A percentile compares a stretch with the other conserved stretches of the same genome.
Conservation (phyloP, 2,888 invertebrate genomes). For the Drosophila antonietae region DNA sequence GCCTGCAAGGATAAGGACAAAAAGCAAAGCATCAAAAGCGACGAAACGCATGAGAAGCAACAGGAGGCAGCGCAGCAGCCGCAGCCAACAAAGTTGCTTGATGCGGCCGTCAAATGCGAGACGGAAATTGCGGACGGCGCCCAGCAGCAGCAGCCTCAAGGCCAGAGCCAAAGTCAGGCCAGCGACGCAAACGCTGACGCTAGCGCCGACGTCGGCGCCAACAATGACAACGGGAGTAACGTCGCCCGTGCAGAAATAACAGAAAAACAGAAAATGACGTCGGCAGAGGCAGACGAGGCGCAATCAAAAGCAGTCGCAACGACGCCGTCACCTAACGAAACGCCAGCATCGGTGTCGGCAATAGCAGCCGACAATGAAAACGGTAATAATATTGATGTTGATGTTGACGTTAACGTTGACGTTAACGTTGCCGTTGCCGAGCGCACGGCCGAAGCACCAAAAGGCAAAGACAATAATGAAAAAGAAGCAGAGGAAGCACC, state of each 20-base stretch:
- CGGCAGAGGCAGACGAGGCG: constrained; percentile 12
- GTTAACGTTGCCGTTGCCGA: constrained; percentile 37
- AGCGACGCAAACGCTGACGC: constrained; percentile 11
- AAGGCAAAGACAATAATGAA: constrained; percentile 24
- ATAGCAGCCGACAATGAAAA: constrained; percentile 28
- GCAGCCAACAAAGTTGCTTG: constrained; percentile 20
- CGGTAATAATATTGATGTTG: constrained; percentile 24
- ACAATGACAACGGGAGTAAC: constrained; percentile 5
- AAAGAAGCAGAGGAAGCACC: constrained; percentile 19
- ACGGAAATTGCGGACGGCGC: constrained; percentile 40
- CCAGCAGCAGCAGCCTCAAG: constrained; percentile 36
- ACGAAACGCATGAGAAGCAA: constrained; percentile 37
- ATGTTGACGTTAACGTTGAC: constrained; percentile 27
- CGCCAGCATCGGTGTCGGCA: constrained; percentile 8
- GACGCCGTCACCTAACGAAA: constrained; percentile 39
- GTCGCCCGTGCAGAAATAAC: constrained; percentile 8
- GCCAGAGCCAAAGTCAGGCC: constrained; percentile 33
- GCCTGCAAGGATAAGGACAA: constrained; percentile 82
- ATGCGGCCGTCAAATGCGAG: constrained; percentile 50
- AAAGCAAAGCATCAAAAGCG: constrained; percentile 35
- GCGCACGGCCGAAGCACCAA: constrained; percentile 27
- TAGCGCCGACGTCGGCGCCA: constrained; percentile 6
- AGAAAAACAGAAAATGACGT: constrained; percentile 10
- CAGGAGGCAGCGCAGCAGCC: constrained; percentile 32
- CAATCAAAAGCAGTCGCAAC: constrained; percentile 21